Evolutionary conservation across 1,140 invertebrate genomes (phyloP).

Genomic region (Megalonaias nervosa): DNA sequence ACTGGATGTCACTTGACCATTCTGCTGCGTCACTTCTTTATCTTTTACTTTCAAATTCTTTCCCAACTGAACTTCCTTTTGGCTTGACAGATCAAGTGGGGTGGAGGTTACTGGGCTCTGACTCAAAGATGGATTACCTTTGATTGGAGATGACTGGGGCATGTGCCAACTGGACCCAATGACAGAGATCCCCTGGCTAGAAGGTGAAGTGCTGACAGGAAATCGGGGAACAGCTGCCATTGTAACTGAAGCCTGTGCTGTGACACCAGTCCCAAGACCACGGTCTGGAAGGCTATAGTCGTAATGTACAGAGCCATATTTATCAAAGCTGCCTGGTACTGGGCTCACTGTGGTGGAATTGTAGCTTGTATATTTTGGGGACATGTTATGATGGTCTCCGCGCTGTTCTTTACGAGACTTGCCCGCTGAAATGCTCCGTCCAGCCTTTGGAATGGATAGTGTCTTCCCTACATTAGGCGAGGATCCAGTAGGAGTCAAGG

Average conservation of each 20-base stretch:
- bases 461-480: slow-evolving; percentile 6
- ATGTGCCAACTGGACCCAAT: slow-evolving; percentile 25
- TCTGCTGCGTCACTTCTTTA: no score
- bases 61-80: no score
- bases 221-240: slow-evolving; percentile 34
- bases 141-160: slow-evolving; percentile 32
- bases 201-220: slow-evolving; percentile 14
- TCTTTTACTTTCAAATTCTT: no score
- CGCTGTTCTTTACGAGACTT: neutral
- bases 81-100: no score
- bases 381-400: no score
- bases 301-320: slow-evolving; percentile 47
- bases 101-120: slow-evolving; percentile 4
- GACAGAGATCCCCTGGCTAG: slow-evolving; percentile 15
- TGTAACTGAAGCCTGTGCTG: slow-evolving; percentile 12
- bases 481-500: slow-evolving; percentile 7
- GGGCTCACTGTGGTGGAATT: slow-evolving; percentile 16
- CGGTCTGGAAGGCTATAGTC: slow-evolving; percentile 65
- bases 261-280: slow-evolving; percentile 45
- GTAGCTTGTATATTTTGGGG: neutral
- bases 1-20: no score
- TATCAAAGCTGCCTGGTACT: slow-evolving; percentile 36
- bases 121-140: neutral
- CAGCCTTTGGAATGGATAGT: slow-evolving; percentile 1
- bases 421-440: slow-evolving; percentile 3